Conservation (phyloP, 2,113 vertebrate species). For the Leptobrachium leishanense region DNA sequence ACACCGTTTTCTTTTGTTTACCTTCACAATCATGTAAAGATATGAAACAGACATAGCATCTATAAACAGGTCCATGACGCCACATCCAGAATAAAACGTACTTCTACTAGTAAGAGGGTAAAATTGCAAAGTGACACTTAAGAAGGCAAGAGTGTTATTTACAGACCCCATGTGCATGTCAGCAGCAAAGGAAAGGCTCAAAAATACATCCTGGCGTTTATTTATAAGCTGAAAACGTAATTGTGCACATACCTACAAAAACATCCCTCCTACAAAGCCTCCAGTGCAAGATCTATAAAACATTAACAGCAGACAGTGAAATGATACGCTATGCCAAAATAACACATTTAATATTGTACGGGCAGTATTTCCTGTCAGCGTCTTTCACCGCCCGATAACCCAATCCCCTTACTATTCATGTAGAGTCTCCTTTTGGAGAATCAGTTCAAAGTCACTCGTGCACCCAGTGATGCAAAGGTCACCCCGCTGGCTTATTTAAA, state of each 20-base stretch:
- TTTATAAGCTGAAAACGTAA: conserved; percentile 35
- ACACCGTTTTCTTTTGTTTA: too few species aligned
- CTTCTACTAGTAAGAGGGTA: background rate
- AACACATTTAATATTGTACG: background rate
- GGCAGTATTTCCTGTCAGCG: background rate
- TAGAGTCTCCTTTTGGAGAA: background rate
- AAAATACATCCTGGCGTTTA: conserved; percentile 40
- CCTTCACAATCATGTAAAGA: too few species aligned
- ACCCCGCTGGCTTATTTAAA: too few species aligned
- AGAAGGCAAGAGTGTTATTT: conserved; percentile 32
- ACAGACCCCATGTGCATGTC: conserved; percentile 23
- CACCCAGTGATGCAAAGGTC: too few species aligned
- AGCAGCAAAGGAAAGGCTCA: conserved; percentile 22
- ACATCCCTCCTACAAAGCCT: conserved; percentile 17
- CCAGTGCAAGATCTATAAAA: conserved; percentile 11
- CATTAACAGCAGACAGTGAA: background rate
- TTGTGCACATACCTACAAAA: conserved; percentile 7
- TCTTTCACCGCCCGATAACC: background rate
- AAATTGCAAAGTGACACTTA: conserved; percentile 18
- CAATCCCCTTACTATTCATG: background rate
- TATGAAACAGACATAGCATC: too few species aligned
- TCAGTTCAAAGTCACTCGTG: too few species aligned
- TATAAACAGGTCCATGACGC: too few species aligned
- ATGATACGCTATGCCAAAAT: background rate
- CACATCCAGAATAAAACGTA: too few species aligned